Conservation (phyloP, 2,113 vertebrate genomes). For the Grus americana region DNA sequence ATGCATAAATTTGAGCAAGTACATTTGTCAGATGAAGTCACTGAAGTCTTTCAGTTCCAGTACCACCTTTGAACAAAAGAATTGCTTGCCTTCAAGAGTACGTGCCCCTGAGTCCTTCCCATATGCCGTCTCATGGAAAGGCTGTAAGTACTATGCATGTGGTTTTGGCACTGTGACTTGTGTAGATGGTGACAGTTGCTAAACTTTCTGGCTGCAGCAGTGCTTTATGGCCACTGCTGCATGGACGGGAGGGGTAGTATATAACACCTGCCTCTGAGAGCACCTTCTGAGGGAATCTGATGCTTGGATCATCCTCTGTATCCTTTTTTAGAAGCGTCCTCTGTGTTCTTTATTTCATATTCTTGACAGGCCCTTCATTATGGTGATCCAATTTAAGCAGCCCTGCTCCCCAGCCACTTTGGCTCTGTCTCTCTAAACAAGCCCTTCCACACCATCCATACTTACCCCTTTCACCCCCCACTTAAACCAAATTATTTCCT, state of each 20-base stretch:
- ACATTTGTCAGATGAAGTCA: neutral
- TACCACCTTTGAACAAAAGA: neutral
- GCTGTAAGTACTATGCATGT: neutral
- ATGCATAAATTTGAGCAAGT: neutral
- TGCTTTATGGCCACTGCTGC: neutral
- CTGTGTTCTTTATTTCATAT: neutral
- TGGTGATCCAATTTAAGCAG: neutral
- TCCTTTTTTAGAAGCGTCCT: neutral
- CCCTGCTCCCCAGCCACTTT: neutral
- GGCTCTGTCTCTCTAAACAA: neutral
- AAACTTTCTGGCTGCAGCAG: neutral
- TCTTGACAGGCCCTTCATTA: neutral
- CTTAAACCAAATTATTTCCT: neutral
- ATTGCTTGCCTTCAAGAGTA: neutral
- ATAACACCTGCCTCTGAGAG: neutral
- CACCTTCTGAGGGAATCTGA: neutral
- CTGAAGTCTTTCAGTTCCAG: neutral
- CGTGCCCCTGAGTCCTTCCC: neutral
- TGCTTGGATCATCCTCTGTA: neutral
- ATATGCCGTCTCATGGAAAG: fast-evolving
- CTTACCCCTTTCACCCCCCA: neutral
- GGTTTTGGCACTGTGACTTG: neutral
- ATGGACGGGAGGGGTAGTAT: neutral
- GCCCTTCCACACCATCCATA: neutral
- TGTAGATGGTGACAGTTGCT: neutral